These are phyloP conservation scores for Amphiura filiformis DNA, from an alignment of 35 echinoderm and acorn worm genomes.

Conservation along the genomic window DNA sequence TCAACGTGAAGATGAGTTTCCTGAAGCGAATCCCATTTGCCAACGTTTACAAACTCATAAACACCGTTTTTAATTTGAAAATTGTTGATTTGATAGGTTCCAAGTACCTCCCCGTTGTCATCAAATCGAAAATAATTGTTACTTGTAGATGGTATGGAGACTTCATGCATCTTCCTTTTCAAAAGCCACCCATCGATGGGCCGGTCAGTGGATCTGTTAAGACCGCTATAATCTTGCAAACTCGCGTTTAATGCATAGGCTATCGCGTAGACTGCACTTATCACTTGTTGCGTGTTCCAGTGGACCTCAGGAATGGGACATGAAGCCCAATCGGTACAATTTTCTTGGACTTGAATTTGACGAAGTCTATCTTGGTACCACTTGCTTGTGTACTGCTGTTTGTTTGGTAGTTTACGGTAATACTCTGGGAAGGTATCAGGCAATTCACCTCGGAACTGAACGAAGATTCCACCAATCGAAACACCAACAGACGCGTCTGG, in stretches of 20 bases:
- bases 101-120: constrained; percentile 18
- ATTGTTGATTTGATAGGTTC: constrained; percentile 25
- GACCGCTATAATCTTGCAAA: not conserved
- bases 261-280: constrained; percentile 17
- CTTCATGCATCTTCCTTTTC: not conserved
- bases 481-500: not conserved
- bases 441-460: not conserved
- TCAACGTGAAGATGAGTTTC: not conserved
- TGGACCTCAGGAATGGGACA: not conserved
- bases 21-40: not conserved
- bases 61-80: not conserved
- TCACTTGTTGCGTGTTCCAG: not conserved
- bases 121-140: constrained; percentile 15
- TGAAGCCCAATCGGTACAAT: not conserved
- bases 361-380: not conserved
- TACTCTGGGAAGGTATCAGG: constrained; percentile 9
- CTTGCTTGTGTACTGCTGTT: not conserved
- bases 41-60: not conserved
- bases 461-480: not conserved
- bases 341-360: too few relatives aligned
- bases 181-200: not conserved
- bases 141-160: not conserved
- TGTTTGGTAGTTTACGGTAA: not conserved
- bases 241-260: constrained; percentile 11
- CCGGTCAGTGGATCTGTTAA: not conserved